Base-by-base conservation (phyloP, 2,888 invertebrate species). In the Leptopterna dolabrata region DNA sequence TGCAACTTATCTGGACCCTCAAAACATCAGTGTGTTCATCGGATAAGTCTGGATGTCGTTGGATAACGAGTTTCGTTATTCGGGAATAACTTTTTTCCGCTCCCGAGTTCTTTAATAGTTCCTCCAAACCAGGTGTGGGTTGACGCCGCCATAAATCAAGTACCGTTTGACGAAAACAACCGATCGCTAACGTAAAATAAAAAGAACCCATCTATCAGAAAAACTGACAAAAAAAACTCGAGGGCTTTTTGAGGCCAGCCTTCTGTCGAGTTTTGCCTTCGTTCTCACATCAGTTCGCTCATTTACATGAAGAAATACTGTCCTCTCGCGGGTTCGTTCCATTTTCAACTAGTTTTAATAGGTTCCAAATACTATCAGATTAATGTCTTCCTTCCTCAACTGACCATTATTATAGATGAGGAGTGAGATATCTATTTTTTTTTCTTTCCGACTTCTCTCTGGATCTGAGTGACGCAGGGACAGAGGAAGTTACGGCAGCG, bases 181-280 rank as follows among this genome's bases (percentile, higher is more conserved):
- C 73, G 14, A 73, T 73, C 73, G 73, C 73, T 73, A 73, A 73
- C 73, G 36, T 41, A 29, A 41, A 41, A 73, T 30, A 73, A 36
- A 73, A 73, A 73, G 73, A 73, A 41, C 41, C 63, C 73, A 41
- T 73, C 41, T 73, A 73, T 73, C 73, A 73, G 36, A 73, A 73
- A 36, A 73, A 73, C n/a, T 24, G 41, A 73, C 73, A 30, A 41
- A 41, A 16, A 55, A 73, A 73, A n/a, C 36, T 16, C 19, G 63
- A 63, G 27, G 6, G 63, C 73, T 73, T n/a, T n/a, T n/a, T 73
- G n/a, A 29, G 73, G 73, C 16, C 36, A 30, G 41, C 73, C 30
- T 73, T 41, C 73, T 73, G n/a, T 19, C 14, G n/a, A n/a, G 30
- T 73, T 73, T 73, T 73, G 73, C 29, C 73, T 29, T 19, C 30